Evolutionary conservation across 2,797 vertebrate species (phyloP), one percentile per base, ranked within the genome.

Genomic region (Anguilla megastoma): DNA sequence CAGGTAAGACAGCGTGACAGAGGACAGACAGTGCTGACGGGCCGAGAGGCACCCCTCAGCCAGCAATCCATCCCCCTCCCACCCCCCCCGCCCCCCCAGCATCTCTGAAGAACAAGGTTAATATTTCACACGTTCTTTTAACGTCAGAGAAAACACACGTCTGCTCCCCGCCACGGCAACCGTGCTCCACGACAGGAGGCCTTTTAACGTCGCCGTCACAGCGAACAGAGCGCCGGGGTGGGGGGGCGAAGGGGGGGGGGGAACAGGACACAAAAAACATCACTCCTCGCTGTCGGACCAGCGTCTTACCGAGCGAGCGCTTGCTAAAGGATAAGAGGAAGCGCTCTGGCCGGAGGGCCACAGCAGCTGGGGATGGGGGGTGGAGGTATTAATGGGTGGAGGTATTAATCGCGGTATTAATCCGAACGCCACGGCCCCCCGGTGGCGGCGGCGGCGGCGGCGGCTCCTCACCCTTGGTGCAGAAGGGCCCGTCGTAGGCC

Each of bases 401-500:
- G 41, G 21, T 60, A 60, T 60, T 21, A 12, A 60, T 63, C 71
- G 71, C 48, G 71, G 36, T 69, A 48, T 86, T 14, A 21, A 69
- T 36, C 27, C 3, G 7, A 41, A 45, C 85, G 4, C 41, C 41
- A 45, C 4, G 33, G 33, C 36, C 36, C 36, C 36, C 33, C 1
- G 33, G 33, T 0, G 33, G 1, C 33, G 18, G 16, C 24, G 36
- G 4, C 41, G 41, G 3, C 41, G 41, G 3, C 41, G 41, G 3
- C 41, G 2, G 1, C 33, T 16, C 18, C 52, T 93, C 95, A 99
- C 98, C 98, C 89, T 98, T 97, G 0, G 96, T 97, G 95, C 98
- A 99, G 90, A 96, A 98, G 0, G 97, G 96, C 1, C 98, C 99
- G 0, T 99, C 97, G 0, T 97, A 99, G 0, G 99, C 98, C 0